These are phyloP conservation scores for Cyprinodon variegatus DNA, from an alignment of 2,113 vertebrate species.

Conservation along the genomic window DNA sequence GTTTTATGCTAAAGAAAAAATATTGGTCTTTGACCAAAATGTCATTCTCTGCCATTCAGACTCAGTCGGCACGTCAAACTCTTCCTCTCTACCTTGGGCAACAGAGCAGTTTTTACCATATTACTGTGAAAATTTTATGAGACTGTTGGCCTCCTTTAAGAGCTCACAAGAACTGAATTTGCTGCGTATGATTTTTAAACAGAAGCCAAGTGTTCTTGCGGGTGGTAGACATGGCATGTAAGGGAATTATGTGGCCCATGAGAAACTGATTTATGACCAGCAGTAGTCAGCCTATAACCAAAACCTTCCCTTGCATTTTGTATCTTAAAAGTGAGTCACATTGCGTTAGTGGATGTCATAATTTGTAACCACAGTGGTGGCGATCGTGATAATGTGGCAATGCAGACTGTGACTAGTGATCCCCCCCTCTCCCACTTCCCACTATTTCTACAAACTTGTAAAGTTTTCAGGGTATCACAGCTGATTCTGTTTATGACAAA, in stretches of 20 bases:
- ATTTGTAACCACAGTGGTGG: conserved; percentile 32
- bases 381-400: conserved; percentile 38
- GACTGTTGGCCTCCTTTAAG: conserved; percentile 43
- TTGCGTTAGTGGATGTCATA: conserved; percentile 52
- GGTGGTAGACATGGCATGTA: conserved; percentile 56
- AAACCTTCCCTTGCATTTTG: conserved; percentile 37
- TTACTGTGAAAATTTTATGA: background rate
- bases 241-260: conserved; percentile 47
- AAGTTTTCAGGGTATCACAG: conserved; percentile 32
- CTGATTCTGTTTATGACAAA: conserved; percentile 51
- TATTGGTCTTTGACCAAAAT: background rate
- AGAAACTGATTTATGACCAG: conserved; percentile 61
- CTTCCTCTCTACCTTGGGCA: background rate
- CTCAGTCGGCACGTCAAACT: background rate
- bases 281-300: conserved; percentile 50
- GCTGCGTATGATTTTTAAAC: conserved; percentile 51
- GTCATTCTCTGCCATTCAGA: background rate
- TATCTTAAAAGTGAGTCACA: conserved; percentile 37
- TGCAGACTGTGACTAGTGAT: conserved; percentile 42
- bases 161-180: conserved; percentile 44
- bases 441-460: conserved; percentile 11
- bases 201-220: conserved; percentile 54
- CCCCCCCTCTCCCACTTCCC: conserved; percentile 17
- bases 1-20: too few relatives aligned
- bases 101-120: background rate